Conservation (phyloP, 2,113 vertebrate genomes). For the Phrynosoma blainvillii region DNA sequence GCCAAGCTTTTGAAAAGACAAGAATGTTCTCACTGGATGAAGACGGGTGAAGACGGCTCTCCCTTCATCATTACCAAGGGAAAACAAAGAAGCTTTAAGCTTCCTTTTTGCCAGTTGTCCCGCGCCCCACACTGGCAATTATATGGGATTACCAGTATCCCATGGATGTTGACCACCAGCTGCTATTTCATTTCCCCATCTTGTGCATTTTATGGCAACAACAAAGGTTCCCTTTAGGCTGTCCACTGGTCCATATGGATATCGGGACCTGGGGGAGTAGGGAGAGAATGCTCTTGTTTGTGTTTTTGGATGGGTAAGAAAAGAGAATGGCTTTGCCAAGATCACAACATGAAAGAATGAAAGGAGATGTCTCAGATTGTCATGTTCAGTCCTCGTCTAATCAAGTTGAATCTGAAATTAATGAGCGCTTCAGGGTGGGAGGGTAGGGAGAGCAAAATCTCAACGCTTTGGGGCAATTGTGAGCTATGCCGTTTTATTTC, state of each 20-base stretch:
- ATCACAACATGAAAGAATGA: constrained; percentile 64
- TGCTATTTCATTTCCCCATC: constrained; percentile 53
- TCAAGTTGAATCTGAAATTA: constrained; percentile 67
- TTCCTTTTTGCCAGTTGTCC: constrained; percentile 42
- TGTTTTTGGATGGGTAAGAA: constrained; percentile 54
- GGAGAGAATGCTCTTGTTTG: constrained; percentile 45
- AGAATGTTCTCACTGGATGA: constrained; percentile 67
- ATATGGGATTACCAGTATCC: constrained; percentile 68
- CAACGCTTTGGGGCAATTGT: constrained; percentile 40
- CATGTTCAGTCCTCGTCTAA: constrained; percentile 61
- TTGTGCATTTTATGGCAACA: constrained; percentile 49
- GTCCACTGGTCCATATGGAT: constrained; percentile 60
- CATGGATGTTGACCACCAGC: constrained; percentile 60
- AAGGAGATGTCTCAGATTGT: constrained; percentile 47
- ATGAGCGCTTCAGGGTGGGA: constrained; percentile 45
- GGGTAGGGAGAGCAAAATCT: constrained; percentile 40
- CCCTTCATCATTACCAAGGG: constrained; percentile 60
- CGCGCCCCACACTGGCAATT: constrained; percentile 58
- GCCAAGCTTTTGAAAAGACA: constrained; percentile 67
- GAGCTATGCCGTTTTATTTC: constrained; percentile 60
- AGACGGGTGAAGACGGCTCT: constrained; percentile 59
- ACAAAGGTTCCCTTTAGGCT: constrained; percentile 66
- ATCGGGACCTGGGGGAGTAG: constrained; percentile 30
- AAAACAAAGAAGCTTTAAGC: constrained; percentile 69
- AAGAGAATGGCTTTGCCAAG: constrained; percentile 46